Evolutionary conservation across 2,797 vertebrate genomes (phyloP), one percentile per base, ranked within the genome.

Genomic region (Toxotes lorentzi): DNA sequence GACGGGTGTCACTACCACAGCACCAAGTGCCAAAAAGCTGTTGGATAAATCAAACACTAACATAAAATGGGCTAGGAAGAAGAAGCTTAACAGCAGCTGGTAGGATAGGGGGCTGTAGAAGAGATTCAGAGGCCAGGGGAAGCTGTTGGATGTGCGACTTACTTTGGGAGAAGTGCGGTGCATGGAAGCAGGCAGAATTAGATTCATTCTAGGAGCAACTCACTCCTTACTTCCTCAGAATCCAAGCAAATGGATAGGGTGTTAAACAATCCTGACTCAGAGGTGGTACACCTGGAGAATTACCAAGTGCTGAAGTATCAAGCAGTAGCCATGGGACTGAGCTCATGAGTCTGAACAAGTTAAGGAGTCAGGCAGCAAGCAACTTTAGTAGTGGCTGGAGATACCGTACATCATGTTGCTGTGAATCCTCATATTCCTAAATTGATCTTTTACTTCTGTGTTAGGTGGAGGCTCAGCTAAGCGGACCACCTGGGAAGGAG

Each of bases 401-500:
- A 48, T 50, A n/a, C 1, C 1, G 7, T 34, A 12, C 16, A 23
- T 21, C 12, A 34, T 45, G 4, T 58, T 73, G 10, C 13, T 57
- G 17, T 63, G 1, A 30, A 16, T 61, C 3, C 5, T 65, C 10
- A 19, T 41, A 8, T 57, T 54, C 23, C 3, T 23, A 1, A 27
- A 30, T 38, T 59, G 30, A 41, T 40, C 3, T 70, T 51, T 68
- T 83, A 17, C 35, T 5, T 64, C 57, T 80, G 38, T 81, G 32
- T 47, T 82, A 99, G 98, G 97, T 47, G 98, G 98, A 41, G 96
- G 98, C 70, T 94, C 98, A 2, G 96, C 97, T 0, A 99, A 99
- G 89, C 95, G 76, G 79, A 99, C 98, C 0, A 98, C 98, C 1
- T 99, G 98, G 98, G 98, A 99, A 91, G 98, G 97, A 30, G 98